Conservation (phyloP, 2,888 invertebrate genomes). For the Polia nebulosa region DNA sequence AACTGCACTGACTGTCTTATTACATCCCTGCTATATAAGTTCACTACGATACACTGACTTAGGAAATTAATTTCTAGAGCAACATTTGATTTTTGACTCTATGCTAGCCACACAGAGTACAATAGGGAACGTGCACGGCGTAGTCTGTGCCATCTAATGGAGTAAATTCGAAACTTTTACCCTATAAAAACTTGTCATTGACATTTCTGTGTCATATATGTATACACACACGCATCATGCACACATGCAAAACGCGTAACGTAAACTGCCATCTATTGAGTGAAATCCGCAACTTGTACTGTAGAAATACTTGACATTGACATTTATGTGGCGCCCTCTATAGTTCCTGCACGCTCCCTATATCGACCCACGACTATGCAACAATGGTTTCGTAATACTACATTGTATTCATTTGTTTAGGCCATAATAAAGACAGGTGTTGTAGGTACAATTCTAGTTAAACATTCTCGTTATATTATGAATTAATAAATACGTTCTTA, state of each 20-base stretch:
- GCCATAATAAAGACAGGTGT: neutral
- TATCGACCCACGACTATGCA: neutral
- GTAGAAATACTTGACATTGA: too few species aligned
- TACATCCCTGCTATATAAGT: slow-evolving; percentile 25
- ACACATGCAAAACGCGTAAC: too few species aligned
- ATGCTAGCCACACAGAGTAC: slow-evolving; percentile 16
- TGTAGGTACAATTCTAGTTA: slow-evolving; percentile 2
- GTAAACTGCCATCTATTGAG: too few species aligned
- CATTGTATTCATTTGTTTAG: slow-evolving; percentile 7
- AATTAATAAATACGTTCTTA: slow-evolving; percentile 17
- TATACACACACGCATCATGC: too few species aligned
- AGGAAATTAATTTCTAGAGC: neutral
- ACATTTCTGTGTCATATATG: too few species aligned
- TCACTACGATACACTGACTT: slow-evolving; percentile 8
- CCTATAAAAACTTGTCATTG: too few species aligned
- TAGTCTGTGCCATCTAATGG: too few species aligned
- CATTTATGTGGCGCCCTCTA: too few species aligned
- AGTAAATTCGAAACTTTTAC: too few species aligned
- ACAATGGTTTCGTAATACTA: slow-evolving; percentile 4
- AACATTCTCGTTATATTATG: neutral
- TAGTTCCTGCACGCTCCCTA: too few species aligned
- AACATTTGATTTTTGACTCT: slow-evolving; percentile 31
- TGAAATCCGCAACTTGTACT: too few species aligned
- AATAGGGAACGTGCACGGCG: too few species aligned
- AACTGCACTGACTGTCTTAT: slow-evolving; percentile 27